These are phyloP conservation scores for Geococcyx californianus DNA, from an alignment of 2,113 vertebrate genomes.

Conservation along the genomic window DNA sequence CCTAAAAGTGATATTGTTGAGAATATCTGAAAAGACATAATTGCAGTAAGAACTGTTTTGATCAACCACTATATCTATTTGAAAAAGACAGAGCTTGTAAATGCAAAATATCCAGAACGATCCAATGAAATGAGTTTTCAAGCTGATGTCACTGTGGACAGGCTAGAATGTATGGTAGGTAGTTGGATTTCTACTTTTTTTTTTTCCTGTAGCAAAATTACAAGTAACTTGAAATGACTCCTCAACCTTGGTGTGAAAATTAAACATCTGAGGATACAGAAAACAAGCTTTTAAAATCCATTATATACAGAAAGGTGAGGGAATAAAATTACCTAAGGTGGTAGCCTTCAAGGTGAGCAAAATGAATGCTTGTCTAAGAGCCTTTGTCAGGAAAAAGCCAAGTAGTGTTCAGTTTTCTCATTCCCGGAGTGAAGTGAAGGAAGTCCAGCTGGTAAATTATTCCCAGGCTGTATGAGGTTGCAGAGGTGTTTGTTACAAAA, in stretches of 20 bases:
- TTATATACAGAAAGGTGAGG: not conserved
- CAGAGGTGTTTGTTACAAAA: not conserved
- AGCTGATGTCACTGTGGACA: conserved; percentile 66
- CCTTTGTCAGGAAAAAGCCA: conserved; percentile 45
- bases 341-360: conserved; percentile 68
- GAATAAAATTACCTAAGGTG: conserved; percentile 18
- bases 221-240: conserved; percentile 46
- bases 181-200: conserved; percentile 44
- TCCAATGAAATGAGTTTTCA: conserved; percentile 65
- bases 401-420: not conserved
- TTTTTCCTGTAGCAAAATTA: conserved; percentile 28
- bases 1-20: conserved; percentile 30
- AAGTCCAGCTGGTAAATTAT: not conserved
- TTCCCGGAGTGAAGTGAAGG: not conserved
- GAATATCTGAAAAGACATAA: conserved; percentile 29
- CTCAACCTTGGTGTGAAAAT: conserved; percentile 20
- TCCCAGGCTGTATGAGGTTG: not conserved
- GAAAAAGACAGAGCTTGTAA: not conserved
- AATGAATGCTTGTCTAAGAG: conserved; percentile 18
- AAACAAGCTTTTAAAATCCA: conserved; percentile 18
- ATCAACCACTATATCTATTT: not conserved
- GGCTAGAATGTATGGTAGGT: conserved; percentile 16
- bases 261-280: not conserved
- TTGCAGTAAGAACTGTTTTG: conserved; percentile 29
- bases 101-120: conserved; percentile 26